Conservation (phyloP, 1,140 invertebrate genomes). For the Bombus confusus region DNA sequence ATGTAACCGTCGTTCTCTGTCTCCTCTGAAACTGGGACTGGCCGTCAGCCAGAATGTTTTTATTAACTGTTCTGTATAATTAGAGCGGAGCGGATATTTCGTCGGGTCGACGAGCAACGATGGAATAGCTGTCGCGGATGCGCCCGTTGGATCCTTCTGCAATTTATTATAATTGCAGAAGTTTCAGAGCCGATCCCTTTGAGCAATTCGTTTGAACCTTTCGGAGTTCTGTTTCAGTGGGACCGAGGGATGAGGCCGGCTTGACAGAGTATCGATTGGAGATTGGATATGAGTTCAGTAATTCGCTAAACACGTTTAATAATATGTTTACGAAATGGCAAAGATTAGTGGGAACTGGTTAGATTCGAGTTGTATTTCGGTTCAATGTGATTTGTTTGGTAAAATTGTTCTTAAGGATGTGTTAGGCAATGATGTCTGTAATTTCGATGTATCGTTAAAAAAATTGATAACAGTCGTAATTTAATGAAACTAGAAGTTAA, state of each 20-base stretch:
- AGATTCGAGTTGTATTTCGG: background rate
- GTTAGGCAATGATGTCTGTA: background rate
- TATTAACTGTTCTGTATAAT: conserved; percentile 65
- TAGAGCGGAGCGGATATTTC: conserved; percentile 48
- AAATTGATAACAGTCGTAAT: too few species aligned
- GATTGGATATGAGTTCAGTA: background rate
- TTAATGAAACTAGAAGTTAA: too few species aligned
- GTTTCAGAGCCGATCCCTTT: background rate
- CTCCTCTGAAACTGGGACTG: conserved; percentile 34
- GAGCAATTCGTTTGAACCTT: background rate
- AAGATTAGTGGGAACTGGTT: background rate
- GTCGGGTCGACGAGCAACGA: conserved; percentile 8
- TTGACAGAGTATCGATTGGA: background rate
- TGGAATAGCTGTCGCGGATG: conserved; percentile 9
- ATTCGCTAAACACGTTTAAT: background rate
- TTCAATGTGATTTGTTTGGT: background rate
- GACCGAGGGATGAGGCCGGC: background rate
- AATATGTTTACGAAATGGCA: background rate
- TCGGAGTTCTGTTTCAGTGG: background rate
- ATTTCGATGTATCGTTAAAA: background rate
- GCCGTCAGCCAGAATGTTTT: conserved; percentile 62
- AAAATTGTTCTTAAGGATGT: background rate
- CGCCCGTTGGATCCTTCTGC: background rate
- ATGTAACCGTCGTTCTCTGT: background rate
- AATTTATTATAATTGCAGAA: conserved; percentile 37